phyloP scores from a whole-genome alignment of 2,113 vertebrate genomes.

The Myotis brandtii region DNA sequence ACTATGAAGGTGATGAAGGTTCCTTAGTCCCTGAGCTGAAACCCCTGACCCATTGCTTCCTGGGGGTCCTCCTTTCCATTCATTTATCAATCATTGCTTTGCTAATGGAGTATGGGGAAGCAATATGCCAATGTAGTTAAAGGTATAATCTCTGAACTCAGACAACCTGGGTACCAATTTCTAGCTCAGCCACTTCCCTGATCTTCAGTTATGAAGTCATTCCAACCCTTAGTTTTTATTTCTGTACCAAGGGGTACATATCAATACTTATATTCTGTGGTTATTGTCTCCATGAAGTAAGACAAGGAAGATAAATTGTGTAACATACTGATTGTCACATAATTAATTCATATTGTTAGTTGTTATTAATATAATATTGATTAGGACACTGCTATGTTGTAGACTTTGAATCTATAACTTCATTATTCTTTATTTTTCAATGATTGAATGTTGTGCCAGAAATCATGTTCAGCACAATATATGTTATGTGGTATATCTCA shows the following conservation, averaged over 20 bases:
- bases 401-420: not conserved
- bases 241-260: not conserved
- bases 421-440: not conserved
- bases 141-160: not conserved
- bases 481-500: not conserved
- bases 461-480: not conserved
- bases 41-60: not conserved
- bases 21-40: not conserved
- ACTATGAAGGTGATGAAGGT: not conserved
- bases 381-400: not conserved
- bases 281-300: not conserved
- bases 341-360: not conserved
- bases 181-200: not conserved
- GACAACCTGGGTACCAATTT: not conserved
- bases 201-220: not conserved
- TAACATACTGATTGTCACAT: not conserved
- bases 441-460: not conserved
- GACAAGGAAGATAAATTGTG: not conserved
- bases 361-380: not conserved
- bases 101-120: accelerated
- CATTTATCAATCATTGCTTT: not conserved
- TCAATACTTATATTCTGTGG: accelerated
- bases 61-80: not conserved
- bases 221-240: not conserved
- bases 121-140: not conserved